Evolutionary conservation across 1,140 invertebrate species (phyloP).

Genomic region (Teleogryllus occipitalis): DNA sequence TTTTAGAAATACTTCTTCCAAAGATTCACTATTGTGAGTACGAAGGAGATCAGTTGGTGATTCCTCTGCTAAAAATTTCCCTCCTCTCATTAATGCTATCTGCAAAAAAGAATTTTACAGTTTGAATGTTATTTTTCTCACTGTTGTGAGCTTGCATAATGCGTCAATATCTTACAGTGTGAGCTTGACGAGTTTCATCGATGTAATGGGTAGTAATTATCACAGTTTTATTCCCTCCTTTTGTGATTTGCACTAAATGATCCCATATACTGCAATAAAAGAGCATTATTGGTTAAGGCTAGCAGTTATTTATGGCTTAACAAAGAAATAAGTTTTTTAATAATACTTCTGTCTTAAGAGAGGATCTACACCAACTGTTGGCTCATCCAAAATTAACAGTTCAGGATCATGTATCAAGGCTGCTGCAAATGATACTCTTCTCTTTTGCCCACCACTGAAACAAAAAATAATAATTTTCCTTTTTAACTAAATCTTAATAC

Average conservation of each 20-base stretch:
- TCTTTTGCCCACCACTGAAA: constrained; percentile 72
- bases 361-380: constrained; percentile 60
- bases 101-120: constrained; percentile 24
- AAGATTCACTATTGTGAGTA: constrained; percentile 38
- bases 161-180: constrained; percentile 32
- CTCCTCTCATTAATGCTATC: constrained; percentile 56
- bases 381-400: constrained; percentile 86
- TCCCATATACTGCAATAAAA: constrained; percentile 47
- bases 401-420: constrained; percentile 83
- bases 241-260: constrained; percentile 44
- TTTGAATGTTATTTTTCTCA: not conserved
- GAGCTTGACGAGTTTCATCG: constrained; percentile 46
- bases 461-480: constrained; percentile 22
- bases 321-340: not conserved
- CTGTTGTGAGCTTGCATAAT: not conserved
- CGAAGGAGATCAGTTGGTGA: constrained; percentile 43
- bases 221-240: constrained; percentile 32
- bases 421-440: constrained; percentile 78
- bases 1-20: constrained; percentile 57
- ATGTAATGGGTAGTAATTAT: constrained; percentile 56
- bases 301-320: not conserved
- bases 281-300: not conserved
- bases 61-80: constrained; percentile 50
- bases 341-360: constrained; percentile 19
- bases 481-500: not conserved